Percentiles rank a stretch among this genome's conserved stretches.
phyloP scores from a whole-genome alignment of 23 tunicate species.

The Halocynthia roretzi region DNA sequence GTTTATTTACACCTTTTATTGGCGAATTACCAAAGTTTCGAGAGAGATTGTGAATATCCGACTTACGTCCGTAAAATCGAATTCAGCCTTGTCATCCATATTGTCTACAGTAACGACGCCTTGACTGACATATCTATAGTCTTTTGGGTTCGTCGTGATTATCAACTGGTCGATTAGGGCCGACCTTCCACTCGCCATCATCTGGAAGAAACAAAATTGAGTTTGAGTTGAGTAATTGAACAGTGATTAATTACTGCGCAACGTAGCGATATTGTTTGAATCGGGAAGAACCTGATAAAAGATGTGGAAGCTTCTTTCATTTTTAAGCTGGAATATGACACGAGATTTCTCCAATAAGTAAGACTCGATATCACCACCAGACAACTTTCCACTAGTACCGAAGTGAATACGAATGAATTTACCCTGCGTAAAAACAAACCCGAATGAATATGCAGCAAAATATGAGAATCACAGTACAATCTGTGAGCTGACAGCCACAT shows the following conservation, averaged over 20 bases:
- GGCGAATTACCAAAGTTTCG: background rate
- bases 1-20: background rate
- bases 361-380: conserved; percentile 97
- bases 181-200: conserved; percentile 42
- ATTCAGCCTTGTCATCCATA: conserved; percentile 86
- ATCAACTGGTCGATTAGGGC: conserved; percentile 47
- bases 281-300: conserved; percentile 70
- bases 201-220: conserved; percentile 22
- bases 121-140: conserved; percentile 74
- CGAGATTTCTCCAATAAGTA: conserved; percentile 92
- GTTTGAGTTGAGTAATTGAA: background rate
- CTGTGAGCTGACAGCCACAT: conserved; percentile 9
- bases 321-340: conserved; percentile 86
- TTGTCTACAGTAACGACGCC: conserved; percentile 82
- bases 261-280: background rate
- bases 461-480: too few relatives aligned
- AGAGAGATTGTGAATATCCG: background rate
- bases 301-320: conserved; percentile 92
- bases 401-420: conserved; percentile 98
- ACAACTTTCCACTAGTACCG: conserved; percentile 95
- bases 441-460: too few relatives aligned
- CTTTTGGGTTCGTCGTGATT: conserved; percentile 67
- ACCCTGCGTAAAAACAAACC: conserved; percentile 34
- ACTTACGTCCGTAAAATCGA: conserved; percentile 79
- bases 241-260: background rate